Conservation (phyloP, 2,888 invertebrate genomes). For the Sesia bembeciformis region DNA sequence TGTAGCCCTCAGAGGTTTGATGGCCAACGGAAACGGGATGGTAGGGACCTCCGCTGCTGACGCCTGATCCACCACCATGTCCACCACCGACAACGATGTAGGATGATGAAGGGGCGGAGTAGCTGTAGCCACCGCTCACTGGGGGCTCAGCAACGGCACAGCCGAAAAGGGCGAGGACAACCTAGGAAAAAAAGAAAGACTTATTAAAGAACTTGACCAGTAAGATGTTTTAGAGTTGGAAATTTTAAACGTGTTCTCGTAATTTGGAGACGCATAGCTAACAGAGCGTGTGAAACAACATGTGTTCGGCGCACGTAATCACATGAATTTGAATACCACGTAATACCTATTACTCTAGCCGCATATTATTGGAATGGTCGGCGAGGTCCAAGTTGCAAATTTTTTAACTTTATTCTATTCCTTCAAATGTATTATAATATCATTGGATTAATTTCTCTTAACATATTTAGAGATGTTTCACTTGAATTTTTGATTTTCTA, state of each 20-base stretch:
- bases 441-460: too few relatives aligned
- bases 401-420: too few relatives aligned
- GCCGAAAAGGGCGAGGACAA: slow-evolving; percentile 84
- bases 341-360: neutral
- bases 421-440: too few relatives aligned
- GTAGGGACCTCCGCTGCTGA: slow-evolving; percentile 82
- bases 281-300: slow-evolving; percentile 1
- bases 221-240: neutral
- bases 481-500: too few relatives aligned
- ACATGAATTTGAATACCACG: neutral
- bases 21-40: slow-evolving; percentile 83
- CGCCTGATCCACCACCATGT: slow-evolving; percentile 36
- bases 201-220: neutral
- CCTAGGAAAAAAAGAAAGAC: slow-evolving; percentile 29
- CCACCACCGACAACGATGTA: slow-evolving; percentile 74
- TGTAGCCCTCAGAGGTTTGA: slow-evolving; percentile 86
- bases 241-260: neutral
- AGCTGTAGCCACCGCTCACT: slow-evolving; percentile 78
- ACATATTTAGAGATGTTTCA: too few relatives aligned
- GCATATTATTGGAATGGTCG: neutral
- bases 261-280: neutral
- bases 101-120: slow-evolving; percentile 77
- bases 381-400: too few relatives aligned
- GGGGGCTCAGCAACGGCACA: slow-evolving; percentile 85
- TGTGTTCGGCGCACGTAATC: neutral